phyloP scores from a whole-genome alignment of 2,888 invertebrate genomes.

The Strigamia transsilvanica region DNA sequence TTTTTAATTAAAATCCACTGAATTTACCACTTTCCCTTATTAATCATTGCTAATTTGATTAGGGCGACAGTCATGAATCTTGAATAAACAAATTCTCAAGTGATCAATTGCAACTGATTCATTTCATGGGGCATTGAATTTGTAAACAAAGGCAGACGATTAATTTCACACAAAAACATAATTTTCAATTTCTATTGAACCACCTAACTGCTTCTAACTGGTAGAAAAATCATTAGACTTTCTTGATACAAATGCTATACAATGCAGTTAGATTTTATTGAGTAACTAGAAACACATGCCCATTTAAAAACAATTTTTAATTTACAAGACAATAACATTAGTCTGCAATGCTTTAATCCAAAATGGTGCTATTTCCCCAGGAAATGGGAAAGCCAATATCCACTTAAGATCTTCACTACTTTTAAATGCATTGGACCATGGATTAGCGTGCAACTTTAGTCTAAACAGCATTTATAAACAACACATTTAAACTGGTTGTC shows the following conservation, averaged over 20 bases:
- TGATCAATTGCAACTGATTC: constrained; percentile 36
- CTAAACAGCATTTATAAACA: too few relatives aligned
- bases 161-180: background rate
- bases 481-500: too few relatives aligned
- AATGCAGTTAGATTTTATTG: too few relatives aligned
- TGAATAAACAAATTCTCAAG: constrained; percentile 27
- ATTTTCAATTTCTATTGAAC: background rate
- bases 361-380: background rate
- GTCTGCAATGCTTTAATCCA: background rate
- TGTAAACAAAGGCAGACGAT: background rate
- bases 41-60: constrained; percentile 33
- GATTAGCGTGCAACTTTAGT: background rate
- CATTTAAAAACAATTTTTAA: too few relatives aligned
- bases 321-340: background rate
- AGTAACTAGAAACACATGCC: too few relatives aligned
- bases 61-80: background rate
- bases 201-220: background rate
- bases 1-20: constrained; percentile 18
- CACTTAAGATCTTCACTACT: background rate
- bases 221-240: too few relatives aligned
- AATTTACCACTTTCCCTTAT: constrained; percentile 5
- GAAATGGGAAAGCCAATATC: background rate
- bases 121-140: background rate
- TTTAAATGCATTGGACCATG: background rate
- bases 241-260: too few relatives aligned